Evolutionary conservation across 1,140 invertebrate species (phyloP).

Genomic region (Drosophila ananassae): DNA sequence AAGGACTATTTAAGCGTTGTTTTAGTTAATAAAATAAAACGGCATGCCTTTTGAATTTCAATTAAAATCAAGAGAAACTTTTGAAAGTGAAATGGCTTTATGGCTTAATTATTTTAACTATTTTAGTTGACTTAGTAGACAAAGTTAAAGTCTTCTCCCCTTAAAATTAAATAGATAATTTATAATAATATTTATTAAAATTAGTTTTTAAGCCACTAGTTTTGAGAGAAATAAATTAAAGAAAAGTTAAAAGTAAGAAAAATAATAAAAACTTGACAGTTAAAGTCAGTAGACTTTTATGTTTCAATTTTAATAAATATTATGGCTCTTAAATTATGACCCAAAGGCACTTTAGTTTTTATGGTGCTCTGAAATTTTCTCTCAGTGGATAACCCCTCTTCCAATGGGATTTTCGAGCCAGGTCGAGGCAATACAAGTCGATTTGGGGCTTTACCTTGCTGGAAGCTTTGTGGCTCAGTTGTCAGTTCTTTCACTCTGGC

Average conservation of each 20-base stretch:
- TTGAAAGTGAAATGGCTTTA: neutral
- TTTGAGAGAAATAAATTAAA: too few species aligned
- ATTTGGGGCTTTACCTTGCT: constrained; percentile 60
- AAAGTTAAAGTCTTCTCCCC: neutral
- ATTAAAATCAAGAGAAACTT: neutral
- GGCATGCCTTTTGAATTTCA: neutral
- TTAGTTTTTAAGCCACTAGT: too few species aligned
- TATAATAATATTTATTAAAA: too few species aligned
- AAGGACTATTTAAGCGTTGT: neutral
- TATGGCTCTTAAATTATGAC: too few species aligned
- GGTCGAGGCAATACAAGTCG: constrained; percentile 17
- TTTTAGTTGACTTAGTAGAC: too few species aligned
- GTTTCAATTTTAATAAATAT: too few species aligned
- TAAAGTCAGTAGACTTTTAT: too few species aligned
- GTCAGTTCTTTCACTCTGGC: constrained; percentile 50
- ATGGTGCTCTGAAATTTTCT: constrained; percentile 6
- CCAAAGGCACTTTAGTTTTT: neutral
- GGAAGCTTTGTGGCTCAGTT: constrained; percentile 37
- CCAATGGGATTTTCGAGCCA: constrained; percentile 14
- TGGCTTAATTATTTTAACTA: too few species aligned
- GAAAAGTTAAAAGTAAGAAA: too few species aligned
- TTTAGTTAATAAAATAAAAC: too few species aligned
- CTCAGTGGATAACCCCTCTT: constrained; percentile 14
- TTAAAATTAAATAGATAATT: too few species aligned
- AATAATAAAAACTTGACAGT: too few species aligned